Percentiles rank a stretch among this genome's conserved stretches.
Evolutionary conservation across 2,888 invertebrate species (phyloP).

Genomic region (Platypus cylindrus): DNA sequence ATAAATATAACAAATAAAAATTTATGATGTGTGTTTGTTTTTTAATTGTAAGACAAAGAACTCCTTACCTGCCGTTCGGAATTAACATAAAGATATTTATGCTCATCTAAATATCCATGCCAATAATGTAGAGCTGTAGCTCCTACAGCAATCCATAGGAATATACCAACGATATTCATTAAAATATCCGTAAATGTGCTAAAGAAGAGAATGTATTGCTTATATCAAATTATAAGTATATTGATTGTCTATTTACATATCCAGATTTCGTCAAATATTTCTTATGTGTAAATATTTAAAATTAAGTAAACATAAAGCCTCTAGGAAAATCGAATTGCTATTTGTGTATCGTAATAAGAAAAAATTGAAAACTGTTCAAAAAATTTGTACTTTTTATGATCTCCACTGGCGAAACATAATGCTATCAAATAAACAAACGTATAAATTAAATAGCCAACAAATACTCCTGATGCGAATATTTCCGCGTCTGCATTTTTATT

Average conservation of each 20-base stretch:
- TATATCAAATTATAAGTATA: no score
- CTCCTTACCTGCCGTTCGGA: slow-evolving; percentile 52
- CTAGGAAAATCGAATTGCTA: no score
- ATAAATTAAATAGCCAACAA: slow-evolving; percentile 77
- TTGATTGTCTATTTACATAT: no score
- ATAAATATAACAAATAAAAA: not conserved
- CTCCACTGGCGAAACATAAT: slow-evolving; percentile 61
- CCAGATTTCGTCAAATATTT: no score
- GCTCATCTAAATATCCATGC: slow-evolving; percentile 73
- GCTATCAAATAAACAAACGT: slow-evolving; percentile 64
- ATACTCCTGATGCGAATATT: slow-evolving; percentile 76
- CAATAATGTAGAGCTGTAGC: slow-evolving; percentile 81
- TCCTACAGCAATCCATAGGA: slow-evolving; percentile 76
- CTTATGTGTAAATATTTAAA: no score
- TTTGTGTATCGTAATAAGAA: no score
- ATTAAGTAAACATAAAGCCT: no score
- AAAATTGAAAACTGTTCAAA: no score
- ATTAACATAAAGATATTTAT: slow-evolving; percentile 59
- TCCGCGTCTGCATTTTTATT: slow-evolving; percentile 80
- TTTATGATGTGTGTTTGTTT: not conserved
- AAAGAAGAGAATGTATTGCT: slow-evolving; percentile 23
- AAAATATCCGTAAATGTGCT: slow-evolving; percentile 69
- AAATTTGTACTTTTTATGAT: slow-evolving; percentile 63
- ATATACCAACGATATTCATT: slow-evolving; percentile 77
- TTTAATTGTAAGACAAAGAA: not conserved